Conservation (phyloP, 2,888 invertebrate genomes). For the Tholera decimalis region DNA sequence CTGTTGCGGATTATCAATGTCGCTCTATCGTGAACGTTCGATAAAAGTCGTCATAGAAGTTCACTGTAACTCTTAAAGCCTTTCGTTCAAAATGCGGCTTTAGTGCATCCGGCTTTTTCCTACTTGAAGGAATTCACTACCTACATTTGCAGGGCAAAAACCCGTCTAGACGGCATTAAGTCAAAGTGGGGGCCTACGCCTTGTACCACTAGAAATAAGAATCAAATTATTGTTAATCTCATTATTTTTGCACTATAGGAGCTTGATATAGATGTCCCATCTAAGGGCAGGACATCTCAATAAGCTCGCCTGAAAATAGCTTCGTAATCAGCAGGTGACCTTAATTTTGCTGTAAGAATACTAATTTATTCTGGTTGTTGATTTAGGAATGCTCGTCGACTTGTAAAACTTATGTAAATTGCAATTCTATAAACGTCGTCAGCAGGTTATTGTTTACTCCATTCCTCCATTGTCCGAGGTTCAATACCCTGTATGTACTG, state of each 20-base stretch:
- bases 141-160: constrained; percentile 79
- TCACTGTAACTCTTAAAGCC: constrained; percentile 42
- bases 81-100: constrained; percentile 48
- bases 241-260: constrained; percentile 61
- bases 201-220: constrained; percentile 65
- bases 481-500: constrained; percentile 34
- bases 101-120: constrained; percentile 64
- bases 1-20: not conserved
- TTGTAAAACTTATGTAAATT: constrained; percentile 45
- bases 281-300: constrained; percentile 13
- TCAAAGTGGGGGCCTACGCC: constrained; percentile 71
- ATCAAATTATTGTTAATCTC: constrained; percentile 73
- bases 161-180: constrained; percentile 83
- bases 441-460: constrained; percentile 55
- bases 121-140: constrained; percentile 76
- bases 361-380: constrained; percentile 49
- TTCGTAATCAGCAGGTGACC: constrained; percentile 33
- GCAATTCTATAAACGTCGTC: constrained; percentile 41
- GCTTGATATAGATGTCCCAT: constrained; percentile 37
- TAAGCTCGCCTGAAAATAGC: constrained; percentile 24
- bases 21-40: not conserved
- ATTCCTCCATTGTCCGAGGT: constrained; percentile 38
- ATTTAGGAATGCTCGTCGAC: constrained; percentile 36
- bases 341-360: constrained; percentile 45
- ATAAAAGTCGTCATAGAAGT: constrained; percentile 32